These are phyloP conservation scores for Aspidiotus rigidus DNA, from an alignment of 2,888 invertebrate species.

Conservation along the genomic window DNA sequence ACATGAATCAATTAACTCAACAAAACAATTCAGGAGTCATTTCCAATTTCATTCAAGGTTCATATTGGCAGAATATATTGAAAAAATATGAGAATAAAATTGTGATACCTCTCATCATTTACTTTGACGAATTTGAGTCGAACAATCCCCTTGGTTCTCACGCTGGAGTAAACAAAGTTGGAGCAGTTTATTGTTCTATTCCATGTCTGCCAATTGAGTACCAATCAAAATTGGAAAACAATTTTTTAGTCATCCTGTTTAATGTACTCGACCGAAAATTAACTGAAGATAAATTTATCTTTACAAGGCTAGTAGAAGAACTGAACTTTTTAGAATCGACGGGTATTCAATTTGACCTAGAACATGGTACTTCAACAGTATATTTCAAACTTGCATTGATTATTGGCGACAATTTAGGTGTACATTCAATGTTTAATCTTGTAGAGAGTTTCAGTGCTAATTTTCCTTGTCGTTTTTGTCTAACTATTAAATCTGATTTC, in stretches of 20 bases:
- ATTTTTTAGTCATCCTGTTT: conserved; percentile 33
- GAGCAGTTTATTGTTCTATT: conserved; percentile 32
- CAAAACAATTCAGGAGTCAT: too few species aligned
- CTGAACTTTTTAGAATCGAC: conserved; percentile 32
- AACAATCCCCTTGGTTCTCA: conserved; percentile 36
- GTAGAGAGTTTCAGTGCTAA: conserved; percentile 36
- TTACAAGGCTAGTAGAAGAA: conserved; percentile 36
- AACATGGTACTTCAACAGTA: conserved; percentile 18
- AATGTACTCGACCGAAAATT: conserved; percentile 29
- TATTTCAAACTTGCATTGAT: conserved; percentile 36
- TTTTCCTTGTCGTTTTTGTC: conserved; percentile 36
- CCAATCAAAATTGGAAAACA: conserved; percentile 30
- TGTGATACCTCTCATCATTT: conserved; percentile 35
- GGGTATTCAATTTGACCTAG: conserved; percentile 32
- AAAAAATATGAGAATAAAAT: conserved; percentile 22
- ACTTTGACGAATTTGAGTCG: conserved; percentile 36
- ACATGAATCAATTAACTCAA: too few species aligned
- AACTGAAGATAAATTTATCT: not conserved
- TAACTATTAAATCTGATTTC: conserved; percentile 15
- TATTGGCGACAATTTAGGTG: conserved; percentile 35
- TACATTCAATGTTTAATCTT: conserved; percentile 36
- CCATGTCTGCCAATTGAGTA: conserved; percentile 34
- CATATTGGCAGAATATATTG: conserved; percentile 29
- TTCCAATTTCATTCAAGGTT: conserved; percentile 34
- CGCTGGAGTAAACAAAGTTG: conserved; percentile 33